A percentile compares a stretch with the other conserved stretches of the same genome.
phyloP scores from a whole-genome alignment of 2,113 vertebrate species.

The Mus spicilegus region DNA sequence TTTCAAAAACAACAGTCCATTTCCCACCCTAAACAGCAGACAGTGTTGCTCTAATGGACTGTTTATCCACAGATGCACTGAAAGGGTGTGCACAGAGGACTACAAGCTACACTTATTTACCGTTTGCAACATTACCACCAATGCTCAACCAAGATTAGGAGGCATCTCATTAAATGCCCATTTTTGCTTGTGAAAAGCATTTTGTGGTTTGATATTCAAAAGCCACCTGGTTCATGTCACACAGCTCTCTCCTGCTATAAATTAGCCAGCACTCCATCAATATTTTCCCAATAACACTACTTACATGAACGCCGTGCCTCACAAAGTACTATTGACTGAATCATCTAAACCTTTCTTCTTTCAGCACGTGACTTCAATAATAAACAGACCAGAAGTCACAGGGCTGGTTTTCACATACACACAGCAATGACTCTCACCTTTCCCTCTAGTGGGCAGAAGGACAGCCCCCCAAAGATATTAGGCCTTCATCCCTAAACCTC shows the following conservation, averaged over 20 bases:
- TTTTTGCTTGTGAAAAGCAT: not conserved
- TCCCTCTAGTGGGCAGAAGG: not conserved
- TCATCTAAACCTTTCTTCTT: not conserved
- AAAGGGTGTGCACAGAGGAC: rapidly evolving
- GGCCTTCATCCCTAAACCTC: too few species aligned
- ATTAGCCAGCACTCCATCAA: not conserved
- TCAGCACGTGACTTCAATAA: not conserved
- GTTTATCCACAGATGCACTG: not conserved
- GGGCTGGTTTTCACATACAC: not conserved
- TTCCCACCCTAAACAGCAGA: not conserved
- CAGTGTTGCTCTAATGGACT: not conserved
- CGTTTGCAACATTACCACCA: not conserved
- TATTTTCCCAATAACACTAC: constrained; percentile 2
- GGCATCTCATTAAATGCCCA: not conserved
- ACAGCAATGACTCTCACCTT: not conserved
- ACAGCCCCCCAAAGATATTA: not conserved
- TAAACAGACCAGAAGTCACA: not conserved
- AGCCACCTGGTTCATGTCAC: not conserved
- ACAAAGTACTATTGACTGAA: constrained; percentile 23
- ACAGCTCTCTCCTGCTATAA: constrained; percentile 24
- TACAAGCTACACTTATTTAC: not conserved
- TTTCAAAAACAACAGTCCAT: not conserved
- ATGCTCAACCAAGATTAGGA: not conserved
- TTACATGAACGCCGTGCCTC: not conserved
- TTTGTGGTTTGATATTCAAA: not conserved